Percentiles rank a stretch among this genome's conserved stretches.
Conservation (phyloP, 2,797 vertebrate genomes). For the Alectoris magna region DNA sequence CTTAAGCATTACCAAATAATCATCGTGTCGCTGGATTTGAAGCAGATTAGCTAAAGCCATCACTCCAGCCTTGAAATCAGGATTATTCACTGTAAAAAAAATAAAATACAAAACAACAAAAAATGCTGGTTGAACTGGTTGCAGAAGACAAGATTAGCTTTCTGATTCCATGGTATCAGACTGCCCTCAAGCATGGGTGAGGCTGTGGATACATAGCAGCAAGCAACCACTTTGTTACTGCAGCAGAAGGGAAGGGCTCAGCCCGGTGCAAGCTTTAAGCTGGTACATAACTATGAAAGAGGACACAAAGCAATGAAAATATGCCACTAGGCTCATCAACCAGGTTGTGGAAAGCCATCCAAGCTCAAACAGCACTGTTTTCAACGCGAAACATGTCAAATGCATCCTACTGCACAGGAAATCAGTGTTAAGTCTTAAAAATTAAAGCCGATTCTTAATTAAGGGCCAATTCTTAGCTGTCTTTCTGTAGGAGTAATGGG, state of each 20-base stretch:
- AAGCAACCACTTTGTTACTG: background rate
- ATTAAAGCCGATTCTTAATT: background rate
- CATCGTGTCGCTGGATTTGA: conserved; percentile 95
- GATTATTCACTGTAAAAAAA: conserved; percentile 86
- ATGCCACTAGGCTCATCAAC: fast-evolving
- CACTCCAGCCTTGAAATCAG: conserved; percentile 97
- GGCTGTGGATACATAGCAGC: background rate
- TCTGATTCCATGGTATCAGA: background rate
- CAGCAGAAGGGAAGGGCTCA: background rate
- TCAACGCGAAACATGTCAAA: fast-evolving
- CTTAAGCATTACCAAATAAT: conserved; percentile 98
- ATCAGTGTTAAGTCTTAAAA: background rate
- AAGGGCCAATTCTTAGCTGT: background rate
- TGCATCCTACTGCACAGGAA: background rate
- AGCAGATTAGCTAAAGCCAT: conserved; percentile 93
- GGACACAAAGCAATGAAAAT: background rate
- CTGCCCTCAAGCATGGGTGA: background rate
- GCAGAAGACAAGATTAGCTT: background rate
- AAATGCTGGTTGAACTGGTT: background rate
- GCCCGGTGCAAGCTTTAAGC: background rate
- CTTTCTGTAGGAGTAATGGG: background rate
- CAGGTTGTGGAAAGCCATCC: background rate
- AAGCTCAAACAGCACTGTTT: background rate
- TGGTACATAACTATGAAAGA: background rate
- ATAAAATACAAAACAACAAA: background rate